Conservation (phyloP, 2,113 vertebrate species). For the Plotosus lineatus region DNA sequence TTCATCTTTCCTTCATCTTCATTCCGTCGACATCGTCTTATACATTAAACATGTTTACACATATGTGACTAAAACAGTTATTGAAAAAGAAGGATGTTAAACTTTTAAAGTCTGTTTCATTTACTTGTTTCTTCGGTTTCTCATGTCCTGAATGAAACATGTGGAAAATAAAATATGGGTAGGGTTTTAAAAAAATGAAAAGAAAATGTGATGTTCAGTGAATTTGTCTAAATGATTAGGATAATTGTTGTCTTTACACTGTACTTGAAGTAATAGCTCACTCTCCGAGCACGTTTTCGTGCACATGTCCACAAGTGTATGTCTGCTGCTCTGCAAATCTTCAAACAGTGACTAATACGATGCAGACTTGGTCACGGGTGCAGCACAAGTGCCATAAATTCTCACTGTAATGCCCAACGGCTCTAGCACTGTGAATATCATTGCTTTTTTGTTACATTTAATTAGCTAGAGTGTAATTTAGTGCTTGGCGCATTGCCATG, state of each 20-base stretch:
- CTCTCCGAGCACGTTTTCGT: constrained; percentile 52
- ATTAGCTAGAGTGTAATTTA: constrained; percentile 43
- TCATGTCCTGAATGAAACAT: not conserved
- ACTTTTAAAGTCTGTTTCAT: constrained; percentile 9
- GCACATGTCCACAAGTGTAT: constrained; percentile 11
- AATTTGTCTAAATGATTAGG: constrained; percentile 39
- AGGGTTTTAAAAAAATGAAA: not conserved
- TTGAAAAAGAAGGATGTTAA: not conserved
- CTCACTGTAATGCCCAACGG: constrained; percentile 10
- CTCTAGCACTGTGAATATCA: constrained; percentile 37
- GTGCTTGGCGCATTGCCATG: constrained; percentile 29
- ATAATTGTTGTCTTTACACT: constrained; percentile 48
- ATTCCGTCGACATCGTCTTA: not conserved
- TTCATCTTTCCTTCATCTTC: constrained; percentile 16
- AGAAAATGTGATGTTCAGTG: constrained; percentile 21
- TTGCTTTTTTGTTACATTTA: constrained; percentile 29
- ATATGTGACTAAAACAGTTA: constrained; percentile 1
- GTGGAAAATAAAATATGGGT: not conserved
- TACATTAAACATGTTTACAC: constrained; percentile 23
- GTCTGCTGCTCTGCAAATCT: not conserved
- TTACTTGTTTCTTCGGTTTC: not conserved
- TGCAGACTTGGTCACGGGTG: constrained; percentile 13
- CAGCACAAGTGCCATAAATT: constrained; percentile 28
- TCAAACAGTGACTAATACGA: constrained; percentile 27
- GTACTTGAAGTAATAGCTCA: not conserved